Base-by-base conservation (phyloP, 2,888 invertebrate species). In the Harmothoe impar region DNA sequence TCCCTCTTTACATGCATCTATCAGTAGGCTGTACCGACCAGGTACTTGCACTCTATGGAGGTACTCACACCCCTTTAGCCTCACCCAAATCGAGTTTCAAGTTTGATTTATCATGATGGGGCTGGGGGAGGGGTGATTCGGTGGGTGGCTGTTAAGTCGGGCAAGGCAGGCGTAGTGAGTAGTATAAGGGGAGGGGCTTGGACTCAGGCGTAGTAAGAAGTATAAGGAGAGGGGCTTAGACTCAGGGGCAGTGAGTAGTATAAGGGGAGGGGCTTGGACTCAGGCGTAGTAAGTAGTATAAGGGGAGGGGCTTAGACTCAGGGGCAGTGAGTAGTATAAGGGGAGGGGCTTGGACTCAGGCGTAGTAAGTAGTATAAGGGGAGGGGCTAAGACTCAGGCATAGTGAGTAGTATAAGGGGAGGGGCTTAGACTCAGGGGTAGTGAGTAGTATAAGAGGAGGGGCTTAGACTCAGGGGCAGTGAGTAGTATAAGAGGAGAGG, bases 301-400 rank as follows among this genome's bases (percentile, higher is more conserved):
- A 7, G n/a, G 23, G n/a, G 20, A 62, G 15, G 62, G 20, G 62
- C 1, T n/a, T n/a, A n/a, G n/a, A n/a, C n/a, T n/a, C n/a, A n/a
- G n/a, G n/a, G 62, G n/a, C 20, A 62, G 62, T 62, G 62, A 62
- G 62, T 62, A 62, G 62, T 62, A 62, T 62, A 62, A n/a, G n/a
- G n/a, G 12, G n/a, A 62, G 62, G 62, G 62, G n/a, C 23, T n/a
- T 62, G 20, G 20, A 62, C 23, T 62, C 23, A n/a, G 62, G 62
- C 20, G 43, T 43, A 43, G 62, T 62, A 62, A 62, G 62, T 62
- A 62, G 62, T 62, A 62, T 1, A 20, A 7, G n/a, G 23, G n/a
- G 20, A 62, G 15, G 62, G 20, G 62, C 1, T 15, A 62, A 15
- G n/a, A n/a, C n/a, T n/a, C n/a, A n/a, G n/a, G n/a, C n/a, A n/a